A percentile compares a stretch with the other conserved stretches of the same genome.
Evolutionary conservation across 2,113 vertebrate species (phyloP).

Genomic region (Nesogale talazaci): DNA sequence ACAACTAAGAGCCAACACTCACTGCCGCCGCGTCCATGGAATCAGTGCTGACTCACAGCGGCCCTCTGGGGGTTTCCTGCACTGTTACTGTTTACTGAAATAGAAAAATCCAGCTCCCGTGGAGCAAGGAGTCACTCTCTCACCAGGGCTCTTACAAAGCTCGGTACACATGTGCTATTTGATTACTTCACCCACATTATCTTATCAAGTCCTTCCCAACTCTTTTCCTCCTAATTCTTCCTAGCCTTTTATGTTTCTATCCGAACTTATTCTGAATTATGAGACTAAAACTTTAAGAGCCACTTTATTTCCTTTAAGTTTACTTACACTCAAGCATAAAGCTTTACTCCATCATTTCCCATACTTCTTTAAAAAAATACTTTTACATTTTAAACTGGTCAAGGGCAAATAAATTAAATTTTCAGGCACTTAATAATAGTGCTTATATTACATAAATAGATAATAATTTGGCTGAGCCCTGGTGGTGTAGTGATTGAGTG

Average conservation of each 20-base stretch:
- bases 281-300: not conserved
- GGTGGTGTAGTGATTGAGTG: too few species aligned
- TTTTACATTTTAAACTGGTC: constrained; percentile 45
- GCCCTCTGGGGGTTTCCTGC: too few species aligned
- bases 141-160: not conserved
- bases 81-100: too few species aligned
- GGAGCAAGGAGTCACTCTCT: too few species aligned
- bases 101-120: too few species aligned
- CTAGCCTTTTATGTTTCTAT: not conserved
- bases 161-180: constrained; percentile 2
- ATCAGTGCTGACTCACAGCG: too few species aligned
- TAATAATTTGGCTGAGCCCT: too few species aligned
- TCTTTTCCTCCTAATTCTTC: too few species aligned
- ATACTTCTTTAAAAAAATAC: constrained; percentile 3
- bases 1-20: too few species aligned
- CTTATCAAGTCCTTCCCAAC: constrained; percentile 42
- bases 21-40: too few species aligned
- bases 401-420: constrained; percentile 39
- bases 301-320: constrained; percentile 50
- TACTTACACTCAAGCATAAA: constrained; percentile 45
- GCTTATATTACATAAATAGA: not conserved
- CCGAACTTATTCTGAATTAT: constrained; percentile 46
- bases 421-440: constrained; percentile 48
- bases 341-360: constrained; percentile 15
- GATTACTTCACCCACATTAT: constrained; percentile 6